Conservation (phyloP, 2,113 vertebrate genomes). For the Sturnus vulgaris region DNA sequence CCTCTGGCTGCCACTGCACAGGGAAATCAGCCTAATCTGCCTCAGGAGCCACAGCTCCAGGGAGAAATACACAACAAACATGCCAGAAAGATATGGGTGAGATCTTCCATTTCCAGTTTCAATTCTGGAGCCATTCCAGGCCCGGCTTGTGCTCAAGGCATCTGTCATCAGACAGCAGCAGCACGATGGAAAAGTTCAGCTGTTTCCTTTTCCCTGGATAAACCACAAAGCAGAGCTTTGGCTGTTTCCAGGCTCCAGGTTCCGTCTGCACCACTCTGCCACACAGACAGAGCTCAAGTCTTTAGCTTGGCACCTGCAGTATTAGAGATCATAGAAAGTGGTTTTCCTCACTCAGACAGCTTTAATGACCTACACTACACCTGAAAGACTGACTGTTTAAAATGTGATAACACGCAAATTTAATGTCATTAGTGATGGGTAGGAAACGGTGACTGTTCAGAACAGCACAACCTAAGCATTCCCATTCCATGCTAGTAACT, state of each 20-base stretch:
- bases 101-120: neutral
- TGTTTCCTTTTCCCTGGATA: neutral
- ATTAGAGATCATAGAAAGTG: neutral
- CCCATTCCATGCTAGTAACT: neutral
- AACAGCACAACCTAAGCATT: accelerated
- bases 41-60: neutral
- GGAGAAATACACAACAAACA: neutral
- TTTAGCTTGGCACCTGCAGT: neutral
- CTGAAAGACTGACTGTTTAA: neutral
- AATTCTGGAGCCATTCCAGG: neutral
- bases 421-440: accelerated
- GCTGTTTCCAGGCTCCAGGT: neutral
- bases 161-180: neutral
- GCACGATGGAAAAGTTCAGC: neutral
- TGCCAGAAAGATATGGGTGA: accelerated
- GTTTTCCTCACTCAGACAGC: neutral
- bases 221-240: neutral
- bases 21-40: neutral
- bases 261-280: neutral
- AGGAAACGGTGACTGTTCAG: neutral
- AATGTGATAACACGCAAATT: neutral
- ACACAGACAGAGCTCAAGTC: neutral
- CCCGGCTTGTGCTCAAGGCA: neutral
- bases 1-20: accelerated
- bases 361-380: neutral